phyloP scores from a whole-genome alignment of 2,888 invertebrate species.

The Tanytarsus gracilentus region DNA sequence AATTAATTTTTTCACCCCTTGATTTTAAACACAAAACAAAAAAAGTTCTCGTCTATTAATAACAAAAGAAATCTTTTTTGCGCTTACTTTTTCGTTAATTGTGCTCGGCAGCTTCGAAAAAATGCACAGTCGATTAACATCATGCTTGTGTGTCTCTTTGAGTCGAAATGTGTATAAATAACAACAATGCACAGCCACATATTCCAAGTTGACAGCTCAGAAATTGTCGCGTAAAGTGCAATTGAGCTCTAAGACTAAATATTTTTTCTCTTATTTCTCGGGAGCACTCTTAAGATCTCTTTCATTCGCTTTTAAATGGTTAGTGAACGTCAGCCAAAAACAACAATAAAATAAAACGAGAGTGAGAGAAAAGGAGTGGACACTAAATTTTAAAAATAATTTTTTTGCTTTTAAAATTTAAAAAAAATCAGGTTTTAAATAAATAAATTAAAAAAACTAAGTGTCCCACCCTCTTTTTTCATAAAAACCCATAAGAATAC shows the following conservation, averaged over 20 bases:
- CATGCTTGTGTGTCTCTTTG: not conserved
- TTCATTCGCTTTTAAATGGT: no score
- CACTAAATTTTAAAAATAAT: no score
- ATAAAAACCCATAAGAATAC: not conserved
- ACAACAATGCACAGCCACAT: slow-evolving; percentile 22
- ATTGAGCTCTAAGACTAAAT: slow-evolving; percentile 25
- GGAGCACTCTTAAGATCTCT: not conserved
- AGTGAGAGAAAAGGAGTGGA: no score
- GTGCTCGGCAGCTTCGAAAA: not conserved
- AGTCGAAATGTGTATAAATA: slow-evolving; percentile 25
- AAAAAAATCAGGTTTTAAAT: no score
- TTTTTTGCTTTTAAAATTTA: no score
- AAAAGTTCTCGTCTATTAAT: slow-evolving; percentile 15
- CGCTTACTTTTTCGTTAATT: slow-evolving; percentile 3
- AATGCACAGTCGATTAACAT: slow-evolving; percentile 12
- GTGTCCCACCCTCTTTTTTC: not conserved
- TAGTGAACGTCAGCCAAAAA: no score
- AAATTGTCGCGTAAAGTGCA: slow-evolving; percentile 13
- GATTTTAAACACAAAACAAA: no score
- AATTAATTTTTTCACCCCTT: no score
- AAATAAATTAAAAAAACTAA: no score
- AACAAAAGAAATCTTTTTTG: not conserved
- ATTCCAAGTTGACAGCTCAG: slow-evolving; percentile 17
- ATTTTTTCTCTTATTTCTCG: slow-evolving; percentile 10
- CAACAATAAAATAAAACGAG: no score